A percentile compares a stretch with the other conserved stretches of the same genome.
phyloP scores from a whole-genome alignment of 2,888 invertebrate species.

The Limulus polyphemus region DNA sequence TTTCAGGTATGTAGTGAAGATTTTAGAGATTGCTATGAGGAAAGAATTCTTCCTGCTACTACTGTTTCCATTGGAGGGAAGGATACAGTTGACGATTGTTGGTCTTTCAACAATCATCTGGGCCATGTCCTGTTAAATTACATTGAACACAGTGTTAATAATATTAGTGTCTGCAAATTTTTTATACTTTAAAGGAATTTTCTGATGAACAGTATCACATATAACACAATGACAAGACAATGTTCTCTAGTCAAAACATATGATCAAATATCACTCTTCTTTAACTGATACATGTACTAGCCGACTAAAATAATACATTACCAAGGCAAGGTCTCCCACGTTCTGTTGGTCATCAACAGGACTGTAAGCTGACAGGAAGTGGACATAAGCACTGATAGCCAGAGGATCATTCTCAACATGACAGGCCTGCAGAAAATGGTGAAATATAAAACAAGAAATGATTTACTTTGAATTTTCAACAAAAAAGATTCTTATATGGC shows the following conservation, averaged over 20 bases:
- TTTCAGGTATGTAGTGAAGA: constrained; percentile 35
- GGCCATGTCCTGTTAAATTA: constrained; percentile 58
- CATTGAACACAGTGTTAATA: constrained; percentile 13
- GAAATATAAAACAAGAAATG: not conserved
- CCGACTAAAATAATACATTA: constrained; percentile 16
- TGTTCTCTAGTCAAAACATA: not conserved
- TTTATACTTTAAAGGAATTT: constrained; percentile 1
- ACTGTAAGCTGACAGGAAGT: constrained; percentile 66
- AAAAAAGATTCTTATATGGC: no score
- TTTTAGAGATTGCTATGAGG: constrained; percentile 32
- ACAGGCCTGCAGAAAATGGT: constrained; percentile 12
- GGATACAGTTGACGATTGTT: constrained; percentile 66
- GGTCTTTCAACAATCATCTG: constrained; percentile 82
- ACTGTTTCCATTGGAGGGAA: constrained; percentile 43
- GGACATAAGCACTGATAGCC: constrained; percentile 68
- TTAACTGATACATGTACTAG: no score
- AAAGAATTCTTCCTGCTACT: constrained; percentile 24
- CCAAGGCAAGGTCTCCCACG: constrained; percentile 49
- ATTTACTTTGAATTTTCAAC: no score
- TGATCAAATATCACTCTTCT: no score
- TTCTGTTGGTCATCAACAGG: constrained; percentile 51
- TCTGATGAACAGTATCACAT: not conserved
- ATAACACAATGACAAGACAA: not conserved
- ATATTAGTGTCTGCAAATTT: no score
- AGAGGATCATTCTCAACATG: constrained; percentile 70